Percentiles rank a stretch among this genome's conserved stretches.
phyloP scores from a whole-genome alignment of 92 coral and sea anemone genomes.

The Blastomussa wellsi region DNA sequence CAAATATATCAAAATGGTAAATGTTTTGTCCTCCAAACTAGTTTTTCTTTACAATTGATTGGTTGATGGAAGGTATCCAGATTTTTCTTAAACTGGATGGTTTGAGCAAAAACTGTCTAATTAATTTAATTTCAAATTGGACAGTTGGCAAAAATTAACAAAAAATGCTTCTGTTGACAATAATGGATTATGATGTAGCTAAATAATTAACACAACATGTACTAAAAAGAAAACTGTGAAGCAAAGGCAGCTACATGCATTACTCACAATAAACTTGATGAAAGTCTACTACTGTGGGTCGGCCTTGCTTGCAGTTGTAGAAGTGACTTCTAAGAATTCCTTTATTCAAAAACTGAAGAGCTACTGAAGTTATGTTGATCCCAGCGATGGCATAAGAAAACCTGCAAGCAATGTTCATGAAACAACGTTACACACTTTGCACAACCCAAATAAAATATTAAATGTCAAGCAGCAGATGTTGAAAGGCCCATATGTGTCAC shows the following conservation, averaged over 20 bases:
- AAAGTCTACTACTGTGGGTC: constrained; percentile 79
- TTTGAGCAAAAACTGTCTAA: too few relatives aligned
- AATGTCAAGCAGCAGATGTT: neutral
- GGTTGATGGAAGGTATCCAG: too few relatives aligned
- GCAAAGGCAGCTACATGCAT: neutral
- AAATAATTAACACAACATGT: too few relatives aligned
- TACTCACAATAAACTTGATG: constrained; percentile 95
- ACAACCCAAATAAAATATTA: too few relatives aligned
- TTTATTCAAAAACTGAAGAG: constrained; percentile 68
- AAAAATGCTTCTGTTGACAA: too few relatives aligned
- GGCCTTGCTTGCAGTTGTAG: constrained; percentile 79
- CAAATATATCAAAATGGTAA: too few relatives aligned
- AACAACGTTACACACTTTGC: neutral
- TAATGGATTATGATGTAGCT: too few relatives aligned
- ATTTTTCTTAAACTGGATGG: too few relatives aligned
- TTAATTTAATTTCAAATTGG: too few relatives aligned
- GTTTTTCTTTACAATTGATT: too few relatives aligned
- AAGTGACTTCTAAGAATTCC: constrained; percentile 86
- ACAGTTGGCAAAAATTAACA: too few relatives aligned
- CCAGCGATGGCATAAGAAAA: constrained; percentile 97
- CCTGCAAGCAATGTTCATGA: constrained; percentile 48
- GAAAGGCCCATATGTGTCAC: neutral
- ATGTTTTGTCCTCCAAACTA: too few relatives aligned
- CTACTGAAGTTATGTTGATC: constrained; percentile 86
- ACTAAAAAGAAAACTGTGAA: neutral